Base-by-base conservation (phyloP, 2,888 invertebrate species). In the Crematogaster levior region DNA sequence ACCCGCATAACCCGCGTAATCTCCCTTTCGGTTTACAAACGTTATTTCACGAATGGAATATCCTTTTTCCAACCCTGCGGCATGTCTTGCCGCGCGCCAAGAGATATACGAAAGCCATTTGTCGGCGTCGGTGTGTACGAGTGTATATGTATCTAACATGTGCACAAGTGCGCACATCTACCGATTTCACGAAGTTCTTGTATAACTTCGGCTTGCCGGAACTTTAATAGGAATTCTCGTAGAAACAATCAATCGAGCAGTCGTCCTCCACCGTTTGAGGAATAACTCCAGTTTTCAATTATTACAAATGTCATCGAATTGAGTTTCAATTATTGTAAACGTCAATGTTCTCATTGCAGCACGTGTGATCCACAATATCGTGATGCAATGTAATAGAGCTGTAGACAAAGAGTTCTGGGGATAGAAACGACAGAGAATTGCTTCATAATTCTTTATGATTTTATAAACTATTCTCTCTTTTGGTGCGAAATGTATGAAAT, bases 191-290 rank as follows among this genome's bases (percentile, higher is more conserved):
- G 37, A 65, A 66, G 72, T 68, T 68, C 60, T 68, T 68, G 74
- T 81, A 53, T 53, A 81, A 83, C 74, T 66, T 53, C 51, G 61
- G 24, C 9, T 74, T 68, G 74, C 53, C 53, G 68, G 61, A 74
- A 82, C 73, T 81, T 84, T 84, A 84, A 84, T 84, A 70, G 83
- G 60, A 83, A 83, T 73, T 81, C 73, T 73, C 81, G 40, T 58
- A 48, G 46, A 72, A 60, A 73, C 73, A 61, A 83, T 66, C 81
- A 81, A 83, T 83, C 53, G 61, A 30, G 24, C 46, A 68, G 43
- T 37, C 74, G 61, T 61, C 43, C 53, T 30, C n/a, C 24, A 30
- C n/a, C 73, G 51, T 65, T 43, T 56, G 63, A 58, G 53, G 58
- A 82, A 60, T 40, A 81, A 81, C 73, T 83, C 66, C 51, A 81